phyloP scores from a whole-genome alignment of 2,888 invertebrate genomes.

The Plagodis pulveraria region DNA sequence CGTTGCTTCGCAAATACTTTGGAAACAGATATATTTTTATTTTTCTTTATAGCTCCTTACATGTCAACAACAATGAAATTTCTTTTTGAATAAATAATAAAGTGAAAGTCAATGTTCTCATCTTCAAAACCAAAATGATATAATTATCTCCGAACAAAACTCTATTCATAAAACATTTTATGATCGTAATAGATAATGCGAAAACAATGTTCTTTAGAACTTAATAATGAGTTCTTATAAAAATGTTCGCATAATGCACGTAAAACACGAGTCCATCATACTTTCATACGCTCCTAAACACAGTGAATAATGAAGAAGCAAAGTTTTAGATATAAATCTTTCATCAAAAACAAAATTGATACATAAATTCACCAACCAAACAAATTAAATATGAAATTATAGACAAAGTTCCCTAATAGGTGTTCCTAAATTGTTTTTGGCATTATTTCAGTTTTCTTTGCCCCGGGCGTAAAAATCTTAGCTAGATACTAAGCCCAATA shows the following conservation, averaged over 20 bases:
- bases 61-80: no score
- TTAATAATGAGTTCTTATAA: conserved; percentile 6
- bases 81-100: no score
- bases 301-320: no score
- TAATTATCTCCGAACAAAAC: not conserved
- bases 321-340: conserved; percentile 47
- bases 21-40: no score
- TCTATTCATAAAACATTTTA: conserved; percentile 5
- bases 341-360: conserved; percentile 52
- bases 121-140: no score
- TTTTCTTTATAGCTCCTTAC: no score
- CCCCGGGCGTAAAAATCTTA: conserved; percentile 41
- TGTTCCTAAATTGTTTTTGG: conserved; percentile 64
- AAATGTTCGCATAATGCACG: conserved; percentile 11
- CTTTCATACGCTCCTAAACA: conserved; percentile 21
- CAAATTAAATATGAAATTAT: conserved; percentile 67
- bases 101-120: no score
- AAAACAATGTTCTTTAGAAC: conserved; percentile 18
- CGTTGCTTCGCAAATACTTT: no score
- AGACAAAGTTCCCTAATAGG: conserved; percentile 65
- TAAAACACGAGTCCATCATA: conserved; percentile 13
- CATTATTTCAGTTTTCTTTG: conserved; percentile 59
- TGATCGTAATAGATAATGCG: conserved; percentile 16
- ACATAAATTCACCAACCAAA: conserved; percentile 55
- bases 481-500: conserved; percentile 39